Evolutionary conservation across 2,888 invertebrate genomes (phyloP), one percentile per base, ranked within the genome.

Genomic region (Cheilosia vulpina): DNA sequence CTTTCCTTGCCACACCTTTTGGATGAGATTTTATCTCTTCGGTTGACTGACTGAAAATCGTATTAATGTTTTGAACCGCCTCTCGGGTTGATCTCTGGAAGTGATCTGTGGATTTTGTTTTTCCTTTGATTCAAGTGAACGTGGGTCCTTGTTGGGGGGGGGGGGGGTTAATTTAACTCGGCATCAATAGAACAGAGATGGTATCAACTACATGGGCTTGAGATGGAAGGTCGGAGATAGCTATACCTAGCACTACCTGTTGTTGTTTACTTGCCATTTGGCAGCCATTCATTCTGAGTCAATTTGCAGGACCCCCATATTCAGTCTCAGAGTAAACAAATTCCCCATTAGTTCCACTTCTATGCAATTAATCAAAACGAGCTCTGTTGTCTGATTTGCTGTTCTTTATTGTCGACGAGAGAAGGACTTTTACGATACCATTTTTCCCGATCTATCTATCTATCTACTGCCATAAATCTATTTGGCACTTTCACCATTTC

Each of bases 51-150:
- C 71, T 55, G 53, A 72, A 77, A 77, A 82, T 71, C 71, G 38
- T 72, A 77, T 72, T 66, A 82, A 72, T 41, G 45, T 71, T 76
- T 65, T 43, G 52, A 76, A 69, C 69, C 34, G 76, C 45, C 63
- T 63, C 31, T 43, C 24, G 43, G 53, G 4, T 53, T 19, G 21
- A 76, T 81, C 76, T 71, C 19, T 77, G 38, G 58, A 27, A 58
- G 63, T 52, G 76, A 80, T 80, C 73, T 45, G 60, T 55, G 60
- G 43, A 17, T 38, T 50, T 65, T 72, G 21, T 72, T 72, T 24
- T 72, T 55, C 45, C 52, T 66, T 38, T 19, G 52, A 60, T 79
- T 60, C 45, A 72, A 79, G 79, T 79, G 58, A 72, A 73, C 60
- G 65, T 57, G 27, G 9, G 52, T 52, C 38, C 41, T 65, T 66